phyloP scores from a whole-genome alignment of 1,140 invertebrate genomes.

The Phocides pigmalion region DNA sequence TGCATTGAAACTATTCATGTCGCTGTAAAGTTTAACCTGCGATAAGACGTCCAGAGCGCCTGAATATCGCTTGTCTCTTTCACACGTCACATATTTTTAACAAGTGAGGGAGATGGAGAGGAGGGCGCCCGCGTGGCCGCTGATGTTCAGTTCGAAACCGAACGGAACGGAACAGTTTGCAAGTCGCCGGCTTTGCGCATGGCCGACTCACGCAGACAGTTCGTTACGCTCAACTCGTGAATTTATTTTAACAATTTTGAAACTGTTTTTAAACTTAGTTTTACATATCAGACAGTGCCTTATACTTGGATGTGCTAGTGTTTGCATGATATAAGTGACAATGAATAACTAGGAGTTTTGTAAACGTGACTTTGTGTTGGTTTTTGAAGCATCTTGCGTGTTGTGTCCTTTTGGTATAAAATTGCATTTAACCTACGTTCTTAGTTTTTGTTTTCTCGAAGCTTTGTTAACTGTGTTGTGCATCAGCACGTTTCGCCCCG shows the following conservation, averaged over 20 bases:
- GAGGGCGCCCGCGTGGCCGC: constrained; percentile 77
- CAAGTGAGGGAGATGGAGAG: constrained; percentile 72
- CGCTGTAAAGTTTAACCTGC: constrained; percentile 77
- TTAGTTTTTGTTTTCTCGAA: constrained; percentile 53
- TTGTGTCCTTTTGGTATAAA: constrained; percentile 82
- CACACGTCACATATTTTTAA: constrained; percentile 46
- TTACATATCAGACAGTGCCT: constrained; percentile 71
- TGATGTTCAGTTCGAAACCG: constrained; percentile 72
- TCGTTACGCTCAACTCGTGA: constrained; percentile 72
- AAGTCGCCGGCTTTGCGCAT: constrained; percentile 77
- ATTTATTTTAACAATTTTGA: constrained; percentile 63
- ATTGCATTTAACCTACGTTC: constrained; percentile 55
- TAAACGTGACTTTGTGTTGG: constrained; percentile 65
- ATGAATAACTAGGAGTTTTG: constrained; percentile 49
- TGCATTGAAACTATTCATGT: constrained; percentile 73
- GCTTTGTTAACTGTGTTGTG: constrained; percentile 68
- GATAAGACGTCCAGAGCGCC: constrained; percentile 66
- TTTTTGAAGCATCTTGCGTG: constrained; percentile 64
- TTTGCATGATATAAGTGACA: constrained; percentile 69
- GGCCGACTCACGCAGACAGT: constrained; percentile 73
- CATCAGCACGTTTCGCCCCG: constrained; percentile 67
- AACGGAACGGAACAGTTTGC: constrained; percentile 76
- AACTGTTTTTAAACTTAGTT: constrained; percentile 61
- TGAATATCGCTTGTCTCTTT: constrained; percentile 58
- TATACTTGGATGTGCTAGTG: constrained; percentile 78